Percentiles rank a stretch among this genome's conserved stretches.
Conservation (phyloP, 2,797 vertebrate genomes). For the Bovichtus variegatus region DNA sequence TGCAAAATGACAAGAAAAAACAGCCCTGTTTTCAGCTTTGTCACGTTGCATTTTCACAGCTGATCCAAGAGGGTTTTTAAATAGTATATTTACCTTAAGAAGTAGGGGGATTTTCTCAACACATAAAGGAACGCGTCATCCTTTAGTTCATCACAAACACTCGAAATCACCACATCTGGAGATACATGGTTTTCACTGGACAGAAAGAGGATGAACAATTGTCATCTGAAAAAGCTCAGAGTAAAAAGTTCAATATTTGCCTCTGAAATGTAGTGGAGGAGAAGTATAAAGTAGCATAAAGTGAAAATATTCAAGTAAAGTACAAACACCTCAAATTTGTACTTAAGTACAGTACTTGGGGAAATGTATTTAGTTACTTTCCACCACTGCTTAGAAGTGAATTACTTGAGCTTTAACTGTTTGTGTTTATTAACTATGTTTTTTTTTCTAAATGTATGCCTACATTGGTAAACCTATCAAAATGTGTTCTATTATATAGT, state of each 20-base stretch:
- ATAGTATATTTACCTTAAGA: not conserved
- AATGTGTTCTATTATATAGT: no score
- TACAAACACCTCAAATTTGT: not conserved
- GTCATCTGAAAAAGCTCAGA: not conserved
- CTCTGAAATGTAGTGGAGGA: not conserved
- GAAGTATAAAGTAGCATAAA: not conserved
- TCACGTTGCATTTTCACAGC: not conserved
- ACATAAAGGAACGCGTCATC: not conserved
- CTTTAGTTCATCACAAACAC: not conserved
- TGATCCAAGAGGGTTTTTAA: not conserved
- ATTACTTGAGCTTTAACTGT: not conserved
- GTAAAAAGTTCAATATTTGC: not conserved
- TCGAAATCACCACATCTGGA: not conserved
- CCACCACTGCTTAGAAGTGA: not conserved
- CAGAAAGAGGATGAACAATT: not conserved
- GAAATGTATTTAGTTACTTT: not conserved
- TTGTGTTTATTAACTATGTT: not conserved
- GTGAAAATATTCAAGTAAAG: not conserved
- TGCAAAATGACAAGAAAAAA: no score
- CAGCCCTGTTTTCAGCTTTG: not conserved
- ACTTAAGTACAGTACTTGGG: not conserved
- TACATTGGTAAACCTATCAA: not conserved
- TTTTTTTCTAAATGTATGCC: not conserved
- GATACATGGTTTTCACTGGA: not conserved
- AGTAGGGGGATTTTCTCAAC: not conserved